Evolutionary conservation across 2,888 invertebrate species (phyloP).

Genomic region (Loripinus fragilis): DNA sequence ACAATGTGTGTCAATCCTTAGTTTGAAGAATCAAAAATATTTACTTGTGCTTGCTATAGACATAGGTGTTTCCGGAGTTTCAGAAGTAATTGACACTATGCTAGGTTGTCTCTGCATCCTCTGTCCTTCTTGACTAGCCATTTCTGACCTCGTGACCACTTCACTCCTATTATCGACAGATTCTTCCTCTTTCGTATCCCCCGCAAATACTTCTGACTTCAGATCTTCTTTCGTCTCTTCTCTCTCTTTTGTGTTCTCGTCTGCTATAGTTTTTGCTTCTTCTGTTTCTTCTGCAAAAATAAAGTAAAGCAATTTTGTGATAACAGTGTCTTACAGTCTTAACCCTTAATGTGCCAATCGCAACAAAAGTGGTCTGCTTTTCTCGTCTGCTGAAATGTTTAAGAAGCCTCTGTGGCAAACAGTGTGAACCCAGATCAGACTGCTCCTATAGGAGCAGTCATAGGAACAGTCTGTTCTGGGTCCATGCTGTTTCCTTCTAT

Average conservation of each 20-base stretch:
- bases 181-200: neutral
- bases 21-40: too few relatives aligned
- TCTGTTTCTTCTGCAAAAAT: neutral
- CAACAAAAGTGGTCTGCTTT: too few relatives aligned
- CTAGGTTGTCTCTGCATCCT: conserved; percentile 14
- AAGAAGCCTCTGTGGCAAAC: too few relatives aligned
- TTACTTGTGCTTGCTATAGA: conserved; percentile 24
- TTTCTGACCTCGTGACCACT: neutral
- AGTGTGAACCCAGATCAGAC: too few relatives aligned
- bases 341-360: too few relatives aligned
- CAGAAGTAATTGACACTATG: conserved; percentile 1
- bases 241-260: neutral
- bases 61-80: conserved; percentile 42
- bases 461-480: too few relatives aligned
- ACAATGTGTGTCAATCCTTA: too few relatives aligned
- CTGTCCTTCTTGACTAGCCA: neutral
- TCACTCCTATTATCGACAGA: neutral
- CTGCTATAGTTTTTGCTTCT: neutral
- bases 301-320: too few relatives aligned
- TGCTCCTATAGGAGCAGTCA: too few relatives aligned
- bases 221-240: neutral
- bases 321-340: too few relatives aligned
- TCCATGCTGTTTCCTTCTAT: too few relatives aligned
- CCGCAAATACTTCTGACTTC: neutral
- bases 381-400: too few relatives aligned